Evolutionary conservation across 2,888 invertebrate genomes (phyloP).

Genomic region (Drosophila pegasa): DNA sequence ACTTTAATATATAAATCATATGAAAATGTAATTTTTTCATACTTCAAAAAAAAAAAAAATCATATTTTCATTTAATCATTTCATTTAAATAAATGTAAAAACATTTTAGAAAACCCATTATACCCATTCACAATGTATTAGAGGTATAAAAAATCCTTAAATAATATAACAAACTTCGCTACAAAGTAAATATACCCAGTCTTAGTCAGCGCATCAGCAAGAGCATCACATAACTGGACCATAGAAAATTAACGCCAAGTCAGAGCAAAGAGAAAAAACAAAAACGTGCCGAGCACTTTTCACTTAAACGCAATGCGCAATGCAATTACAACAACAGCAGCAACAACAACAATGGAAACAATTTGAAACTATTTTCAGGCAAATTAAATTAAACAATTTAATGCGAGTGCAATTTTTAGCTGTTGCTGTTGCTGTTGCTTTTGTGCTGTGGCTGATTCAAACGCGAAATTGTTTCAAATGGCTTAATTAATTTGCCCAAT

Average conservation of each 20-base stretch:
- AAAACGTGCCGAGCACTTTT: slow-evolving; percentile 59
- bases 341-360: slow-evolving; percentile 30
- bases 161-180: not conserved
- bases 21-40: too few relatives aligned
- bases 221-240: slow-evolving; percentile 31
- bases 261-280: slow-evolving; percentile 14
- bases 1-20: too few relatives aligned
- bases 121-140: too few relatives aligned
- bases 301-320: slow-evolving; percentile 56
- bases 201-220: not conserved
- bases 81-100: too few relatives aligned
- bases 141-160: not conserved
- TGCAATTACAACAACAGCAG: slow-evolving; percentile 52
- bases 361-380: slow-evolving; percentile 55
- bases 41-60: too few relatives aligned
- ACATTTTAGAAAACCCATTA: too few relatives aligned
- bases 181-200: not conserved
- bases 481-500: slow-evolving; percentile 80
- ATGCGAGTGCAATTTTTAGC: slow-evolving; percentile 69
- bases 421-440: not conserved
- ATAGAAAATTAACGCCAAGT: slow-evolving; percentile 48
- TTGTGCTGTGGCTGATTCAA: slow-evolving; percentile 29
- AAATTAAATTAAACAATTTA: slow-evolving; percentile 79
- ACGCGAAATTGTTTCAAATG: slow-evolving; percentile 73
- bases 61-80: too few relatives aligned